Evolutionary conservation across 2,113 vertebrate species (phyloP), one percentile per base, ranked within the genome.

Genomic region (Vulpes vulpes): DNA sequence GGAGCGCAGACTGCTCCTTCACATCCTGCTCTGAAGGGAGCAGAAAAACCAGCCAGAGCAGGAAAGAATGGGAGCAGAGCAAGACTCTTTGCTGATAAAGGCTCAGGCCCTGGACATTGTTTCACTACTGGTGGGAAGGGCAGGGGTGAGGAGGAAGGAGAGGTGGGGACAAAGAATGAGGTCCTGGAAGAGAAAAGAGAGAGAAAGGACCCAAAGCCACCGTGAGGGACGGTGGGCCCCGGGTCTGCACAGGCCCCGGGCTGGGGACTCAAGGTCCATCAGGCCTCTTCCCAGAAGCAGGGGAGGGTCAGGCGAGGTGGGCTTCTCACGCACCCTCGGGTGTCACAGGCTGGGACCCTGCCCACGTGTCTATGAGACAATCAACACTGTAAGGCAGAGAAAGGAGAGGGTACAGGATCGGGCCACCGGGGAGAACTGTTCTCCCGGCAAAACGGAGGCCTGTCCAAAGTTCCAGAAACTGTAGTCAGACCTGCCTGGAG

Each of bases 191-290:
- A 76, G n/a, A 15, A n/a, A 11, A 35, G 16, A 80, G 22, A 73
- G 51, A 14, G 23, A 11, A 15, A 20, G 8, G 19, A 51, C 9
- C 25, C 11, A 69, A 64, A 67, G 10, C 7, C 53, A 3, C 57
- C 35, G 30, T 0, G 30, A 82, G 78, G 60, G 55, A 71, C 12
- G 15, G 38, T 3, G 12, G 2, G 49, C n/a, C 57, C 19, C 7
- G 0, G 11, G 73, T 69, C 62, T 43, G 87, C 53, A 23, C 0
- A 3, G 16, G n/a, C 62, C 9, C 32, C 2, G 0, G 8, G 60
- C 73, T 30, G 12, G 49, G 86, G 74, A 80, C 5, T 32, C 25
- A 55, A 89, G 38, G 27, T 35, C 69, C 23, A 12, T 51, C 12
- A 22, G 11, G 27, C 38, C 15, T 35, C 71, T 67, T 64, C 65